Conservation (phyloP, 2,113 vertebrate genomes). For the Gnathonemus longibarbis region DNA sequence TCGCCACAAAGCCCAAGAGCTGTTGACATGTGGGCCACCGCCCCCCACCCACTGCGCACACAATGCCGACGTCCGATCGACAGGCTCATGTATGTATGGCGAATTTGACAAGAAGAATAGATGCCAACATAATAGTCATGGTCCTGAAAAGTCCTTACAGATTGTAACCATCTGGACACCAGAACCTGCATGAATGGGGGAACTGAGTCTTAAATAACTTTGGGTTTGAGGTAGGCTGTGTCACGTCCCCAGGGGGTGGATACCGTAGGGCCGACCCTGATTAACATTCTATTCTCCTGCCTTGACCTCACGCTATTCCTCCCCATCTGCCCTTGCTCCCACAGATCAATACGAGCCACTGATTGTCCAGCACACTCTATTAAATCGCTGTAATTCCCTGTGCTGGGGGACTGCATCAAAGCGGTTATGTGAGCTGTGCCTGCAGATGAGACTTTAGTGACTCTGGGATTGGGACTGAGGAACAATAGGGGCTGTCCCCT, state of each 20-base stretch:
- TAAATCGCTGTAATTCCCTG: slow-evolving; percentile 77
- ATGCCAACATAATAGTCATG: slow-evolving; percentile 61
- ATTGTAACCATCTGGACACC: slow-evolving; percentile 86
- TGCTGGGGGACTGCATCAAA: slow-evolving; percentile 67
- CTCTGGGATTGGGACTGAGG: slow-evolving; percentile 47
- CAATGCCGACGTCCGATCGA: slow-evolving; percentile 72
- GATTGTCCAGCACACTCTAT: slow-evolving; percentile 89
- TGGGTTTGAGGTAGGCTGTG: slow-evolving; percentile 50
- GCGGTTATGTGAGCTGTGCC: slow-evolving; percentile 55
- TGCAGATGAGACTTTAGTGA: slow-evolving; percentile 76
- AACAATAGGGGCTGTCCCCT: slow-evolving; percentile 70
- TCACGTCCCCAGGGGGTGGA: slow-evolving; percentile 40
- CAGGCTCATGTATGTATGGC: slow-evolving; percentile 73
- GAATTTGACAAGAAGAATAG: slow-evolving; percentile 80
- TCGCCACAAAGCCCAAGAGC: slow-evolving; percentile 55
- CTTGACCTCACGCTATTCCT: slow-evolving; percentile 67
- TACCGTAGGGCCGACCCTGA: slow-evolving; percentile 69
- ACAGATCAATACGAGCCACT: slow-evolving; percentile 68
- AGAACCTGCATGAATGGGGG: slow-evolving; percentile 61
- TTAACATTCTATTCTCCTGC: slow-evolving; percentile 72
- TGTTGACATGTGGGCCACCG: slow-evolving; percentile 38
- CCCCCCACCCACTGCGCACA: slow-evolving; percentile 34
- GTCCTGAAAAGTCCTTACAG: slow-evolving; percentile 66
- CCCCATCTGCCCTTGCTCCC: slow-evolving; percentile 79
- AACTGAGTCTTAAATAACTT: slow-evolving; percentile 84